Base-by-base conservation (phyloP, 2,113 vertebrate genomes). In the Bufo gargarizans region DNA sequence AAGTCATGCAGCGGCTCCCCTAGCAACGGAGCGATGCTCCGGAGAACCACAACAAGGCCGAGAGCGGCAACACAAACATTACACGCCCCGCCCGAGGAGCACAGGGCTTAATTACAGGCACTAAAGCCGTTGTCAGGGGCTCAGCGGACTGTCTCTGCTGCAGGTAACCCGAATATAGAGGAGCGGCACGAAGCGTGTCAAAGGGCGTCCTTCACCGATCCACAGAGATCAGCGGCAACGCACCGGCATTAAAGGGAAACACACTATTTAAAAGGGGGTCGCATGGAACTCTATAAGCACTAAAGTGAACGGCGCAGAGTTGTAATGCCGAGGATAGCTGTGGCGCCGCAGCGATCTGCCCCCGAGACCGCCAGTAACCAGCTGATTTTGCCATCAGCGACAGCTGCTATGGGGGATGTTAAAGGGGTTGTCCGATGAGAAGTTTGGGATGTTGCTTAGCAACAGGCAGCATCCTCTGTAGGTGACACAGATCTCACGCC, bases 1-100 rank as follows among this genome's bases (percentile, higher is more conserved):
- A 81, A 77, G 61, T 59, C 56, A 81, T 56, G 9, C 76, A 67
- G 86, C 69, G 65, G 55, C 71, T 71, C 45, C 49, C 86, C 56
- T 88, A 65, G 87, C 45, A 88, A 88, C 87, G 17, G n/a, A 83
- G 80, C 13, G 17, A 33, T 17, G 61, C 55, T 67, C 12, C 45
- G 22, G n/a, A 49, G n/a, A 76, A 20, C 20, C 80, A 82, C 67
- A 81, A 86, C 84, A 86, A 77, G 71, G 16, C 65, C 82, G 72
- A 43, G 19, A 58, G 50, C 85, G 65, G 43, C 58, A 69, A 79
- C 77, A 82, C 50, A 82, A 84, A 83, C 80, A 83, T 8, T 55
- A 14, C 87, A 56, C 87, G 45, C 80, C 87, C 45, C 12, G 55
- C 86, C 65, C 20, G 4, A 43, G 58, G 43, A 50, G 43, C 55